Conservation (phyloP, 2,888 invertebrate genomes). For the Allygus modestus region DNA sequence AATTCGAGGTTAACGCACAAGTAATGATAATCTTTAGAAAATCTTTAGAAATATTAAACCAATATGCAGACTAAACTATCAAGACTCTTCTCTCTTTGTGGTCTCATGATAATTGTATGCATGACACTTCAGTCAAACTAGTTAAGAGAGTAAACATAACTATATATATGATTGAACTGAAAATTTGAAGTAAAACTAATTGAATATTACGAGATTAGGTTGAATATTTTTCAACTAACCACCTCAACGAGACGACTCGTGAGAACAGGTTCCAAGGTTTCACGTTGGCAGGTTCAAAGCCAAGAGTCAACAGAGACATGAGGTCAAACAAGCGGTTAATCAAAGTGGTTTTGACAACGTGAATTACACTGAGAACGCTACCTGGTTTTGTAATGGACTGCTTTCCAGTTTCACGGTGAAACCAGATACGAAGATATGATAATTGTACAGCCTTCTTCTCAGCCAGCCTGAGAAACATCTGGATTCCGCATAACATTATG, state of each 20-base stretch:
- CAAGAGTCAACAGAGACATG: neutral
- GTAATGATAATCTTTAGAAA: too few relatives aligned
- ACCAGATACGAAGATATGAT: neutral
- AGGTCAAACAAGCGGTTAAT: conserved; percentile 16
- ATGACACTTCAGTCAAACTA: too few relatives aligned
- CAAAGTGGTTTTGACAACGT: conserved; percentile 26
- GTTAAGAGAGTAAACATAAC: too few relatives aligned
- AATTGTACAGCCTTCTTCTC: neutral
- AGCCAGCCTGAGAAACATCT: neutral
- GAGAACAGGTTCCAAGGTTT: neutral
- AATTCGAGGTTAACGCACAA: too few relatives aligned
- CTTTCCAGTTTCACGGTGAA: conserved; percentile 1
- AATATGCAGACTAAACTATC: too few relatives aligned
- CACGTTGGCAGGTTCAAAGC: conserved; percentile 16
- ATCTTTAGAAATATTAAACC: too few relatives aligned
- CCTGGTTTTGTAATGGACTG: neutral
- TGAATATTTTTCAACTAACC: too few relatives aligned
- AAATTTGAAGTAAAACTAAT: too few relatives aligned
- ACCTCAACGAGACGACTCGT: neutral
- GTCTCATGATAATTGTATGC: too few relatives aligned
- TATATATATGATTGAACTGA: too few relatives aligned
- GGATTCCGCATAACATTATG: neutral
- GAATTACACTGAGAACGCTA: neutral
- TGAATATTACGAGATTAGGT: too few relatives aligned
- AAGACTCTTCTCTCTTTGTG: too few relatives aligned